phyloP scores from a whole-genome alignment of 2,797 vertebrate genomes.

The Cryptoprocta ferox region DNA sequence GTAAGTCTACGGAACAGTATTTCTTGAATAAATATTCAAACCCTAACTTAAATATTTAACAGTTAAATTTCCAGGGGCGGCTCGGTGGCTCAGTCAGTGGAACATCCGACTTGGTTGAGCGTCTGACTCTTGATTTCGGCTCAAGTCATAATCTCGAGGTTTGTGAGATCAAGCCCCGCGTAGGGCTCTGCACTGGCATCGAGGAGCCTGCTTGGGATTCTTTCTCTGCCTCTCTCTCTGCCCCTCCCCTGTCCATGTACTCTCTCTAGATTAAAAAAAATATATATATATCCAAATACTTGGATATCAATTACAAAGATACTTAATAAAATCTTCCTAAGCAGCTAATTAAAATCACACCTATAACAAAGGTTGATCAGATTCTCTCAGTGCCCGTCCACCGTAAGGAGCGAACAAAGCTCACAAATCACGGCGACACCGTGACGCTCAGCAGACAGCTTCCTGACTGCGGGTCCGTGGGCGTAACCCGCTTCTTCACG shows the following conservation, averaged over 20 bases:
- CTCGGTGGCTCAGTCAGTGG: too few species aligned
- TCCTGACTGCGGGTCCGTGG: too few species aligned
- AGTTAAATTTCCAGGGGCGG: not conserved
- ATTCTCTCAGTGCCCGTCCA: not conserved
- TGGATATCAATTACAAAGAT: not conserved
- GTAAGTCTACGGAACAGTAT: not conserved
- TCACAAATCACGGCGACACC: not conserved
- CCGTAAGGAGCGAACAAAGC: not conserved
- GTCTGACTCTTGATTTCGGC: too few species aligned
- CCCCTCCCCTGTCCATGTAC: too few species aligned
- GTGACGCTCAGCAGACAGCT: accelerated
- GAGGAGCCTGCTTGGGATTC: too few species aligned
- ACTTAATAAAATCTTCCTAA: not conserved
- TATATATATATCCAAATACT: not conserved
- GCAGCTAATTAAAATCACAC: not conserved
- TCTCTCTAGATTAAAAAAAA: too few species aligned
- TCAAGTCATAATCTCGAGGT: too few species aligned
- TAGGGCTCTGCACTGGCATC: too few species aligned
- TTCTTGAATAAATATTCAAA: not conserved
- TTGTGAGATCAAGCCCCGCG: too few species aligned
- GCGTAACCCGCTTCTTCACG: not conserved
- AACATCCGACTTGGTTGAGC: too few species aligned
- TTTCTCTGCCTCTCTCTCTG: too few species aligned
- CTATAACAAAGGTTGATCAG: not conserved
- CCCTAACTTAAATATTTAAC: not conserved